phyloP scores from a whole-genome alignment of 2,797 vertebrate genomes.

The Hydrocynus forskahlii region DNA sequence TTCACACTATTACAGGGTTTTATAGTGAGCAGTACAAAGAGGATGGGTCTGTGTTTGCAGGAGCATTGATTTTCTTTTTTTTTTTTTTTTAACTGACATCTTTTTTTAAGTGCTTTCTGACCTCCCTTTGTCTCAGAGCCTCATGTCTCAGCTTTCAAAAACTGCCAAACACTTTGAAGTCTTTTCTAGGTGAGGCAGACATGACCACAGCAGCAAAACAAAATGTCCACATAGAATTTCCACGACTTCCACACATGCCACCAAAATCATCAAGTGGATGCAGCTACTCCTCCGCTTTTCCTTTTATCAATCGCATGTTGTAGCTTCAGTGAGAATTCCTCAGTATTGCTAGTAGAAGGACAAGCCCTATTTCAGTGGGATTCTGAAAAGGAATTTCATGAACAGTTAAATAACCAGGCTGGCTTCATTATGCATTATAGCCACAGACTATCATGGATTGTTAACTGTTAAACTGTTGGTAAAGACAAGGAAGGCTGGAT shows the following conservation, averaged over 20 bases:
- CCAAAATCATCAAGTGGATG: neutral
- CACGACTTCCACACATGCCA: conserved; percentile 16
- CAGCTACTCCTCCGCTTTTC: neutral
- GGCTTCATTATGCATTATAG: neutral
- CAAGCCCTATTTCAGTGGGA: neutral
- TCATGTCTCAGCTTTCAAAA: conserved; percentile 52
- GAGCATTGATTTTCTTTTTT: conserved; percentile 26
- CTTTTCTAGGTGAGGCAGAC: conserved; percentile 45
- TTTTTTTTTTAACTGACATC: conserved; percentile 31
- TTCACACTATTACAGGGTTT: conserved; percentile 27
- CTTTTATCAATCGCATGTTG: conserved; percentile 2
- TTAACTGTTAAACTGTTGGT: neutral
- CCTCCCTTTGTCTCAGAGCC: conserved; percentile 52
- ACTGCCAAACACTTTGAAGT: conserved; percentile 51
- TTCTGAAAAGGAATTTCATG: neutral
- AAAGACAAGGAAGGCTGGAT: neutral
- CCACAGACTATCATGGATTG: neutral
- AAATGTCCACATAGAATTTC: conserved; percentile 43
- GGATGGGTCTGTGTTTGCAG: conserved; percentile 11
- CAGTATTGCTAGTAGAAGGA: neutral
- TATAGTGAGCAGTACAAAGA: conserved; percentile 30
- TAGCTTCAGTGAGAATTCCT: conserved; percentile 7
- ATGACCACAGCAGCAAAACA: conserved; percentile 46
- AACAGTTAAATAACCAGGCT: neutral
- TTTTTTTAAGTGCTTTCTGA: conserved; percentile 56